Conservation (phyloP, 35 echinoderm and acorn worm genomes). For the Apostichopus japonicus region DNA sequence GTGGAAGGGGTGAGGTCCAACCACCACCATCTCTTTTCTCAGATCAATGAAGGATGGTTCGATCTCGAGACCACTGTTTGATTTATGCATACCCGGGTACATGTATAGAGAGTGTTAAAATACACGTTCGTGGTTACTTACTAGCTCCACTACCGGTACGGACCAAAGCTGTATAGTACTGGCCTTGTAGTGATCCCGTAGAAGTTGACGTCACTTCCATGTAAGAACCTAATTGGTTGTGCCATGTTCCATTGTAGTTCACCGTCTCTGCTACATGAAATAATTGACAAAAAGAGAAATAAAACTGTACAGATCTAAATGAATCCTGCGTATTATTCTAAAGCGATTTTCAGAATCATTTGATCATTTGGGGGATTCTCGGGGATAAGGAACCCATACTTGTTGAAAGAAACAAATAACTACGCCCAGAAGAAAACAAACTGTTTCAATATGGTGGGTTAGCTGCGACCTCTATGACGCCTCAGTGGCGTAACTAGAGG, state of each 20-base stretch:
- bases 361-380: background rate
- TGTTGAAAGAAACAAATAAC: no score
- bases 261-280: background rate
- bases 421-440: no score
- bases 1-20: no score
- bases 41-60: no score
- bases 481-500: no score
- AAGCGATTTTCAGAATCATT: background rate
- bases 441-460: no score
- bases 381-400: background rate
- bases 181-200: background rate
- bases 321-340: background rate
- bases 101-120: no score
- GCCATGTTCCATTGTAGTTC: constrained; percentile 26
- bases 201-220: background rate
- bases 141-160: background rate
- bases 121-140: background rate
- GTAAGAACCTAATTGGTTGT: constrained; percentile 10
- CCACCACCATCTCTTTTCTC: no score
- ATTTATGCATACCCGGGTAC: no score
- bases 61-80: no score
- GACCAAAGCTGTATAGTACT: background rate
- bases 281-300: no score
- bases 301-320: background rate
- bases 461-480: no score